Evolutionary conservation across 2,888 invertebrate species (phyloP).

Genomic region (Octodonta nipae): DNA sequence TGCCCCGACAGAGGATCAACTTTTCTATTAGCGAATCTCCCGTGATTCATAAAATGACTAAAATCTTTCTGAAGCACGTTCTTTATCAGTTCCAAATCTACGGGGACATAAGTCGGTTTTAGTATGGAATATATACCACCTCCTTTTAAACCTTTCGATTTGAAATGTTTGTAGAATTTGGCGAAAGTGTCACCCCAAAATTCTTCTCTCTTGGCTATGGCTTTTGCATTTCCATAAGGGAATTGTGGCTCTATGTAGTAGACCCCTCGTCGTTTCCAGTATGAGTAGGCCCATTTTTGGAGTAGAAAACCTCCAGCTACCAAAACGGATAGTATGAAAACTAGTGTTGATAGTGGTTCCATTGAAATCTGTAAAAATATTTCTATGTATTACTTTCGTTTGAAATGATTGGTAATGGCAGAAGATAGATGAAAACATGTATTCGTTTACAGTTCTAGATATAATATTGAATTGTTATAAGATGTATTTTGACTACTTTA

Average conservation of each 20-base stretch:
- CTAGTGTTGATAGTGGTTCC: too few relatives aligned
- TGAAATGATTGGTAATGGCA: too few relatives aligned
- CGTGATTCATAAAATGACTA: neutral
- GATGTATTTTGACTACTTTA: too few relatives aligned
- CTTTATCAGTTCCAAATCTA: neutral
- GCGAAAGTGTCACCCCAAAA: constrained; percentile 5
- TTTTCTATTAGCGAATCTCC: neutral
- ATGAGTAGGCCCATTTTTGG: constrained; percentile 3
- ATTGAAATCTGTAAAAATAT: too few relatives aligned
- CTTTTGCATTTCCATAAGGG: constrained; percentile 5
- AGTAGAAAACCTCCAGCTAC: neutral
- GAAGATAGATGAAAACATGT: too few relatives aligned
- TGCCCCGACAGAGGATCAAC: neutral
- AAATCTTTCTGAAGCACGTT: neutral
- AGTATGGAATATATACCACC: neutral
- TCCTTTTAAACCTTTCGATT: constrained; percentile 1
- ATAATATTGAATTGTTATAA: too few relatives aligned
- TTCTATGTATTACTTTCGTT: too few relatives aligned
- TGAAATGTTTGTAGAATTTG: constrained; percentile 6
- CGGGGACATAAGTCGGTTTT: neutral
- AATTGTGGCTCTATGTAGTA: constrained; percentile 3
- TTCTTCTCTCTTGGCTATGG: constrained; percentile 4
- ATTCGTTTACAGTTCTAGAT: too few relatives aligned
- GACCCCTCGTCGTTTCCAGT: constrained; percentile 7
- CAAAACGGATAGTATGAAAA: neutral